Evolutionary conservation across 2,888 invertebrate species (phyloP).

Genomic region (Orgyia antiqua): DNA sequence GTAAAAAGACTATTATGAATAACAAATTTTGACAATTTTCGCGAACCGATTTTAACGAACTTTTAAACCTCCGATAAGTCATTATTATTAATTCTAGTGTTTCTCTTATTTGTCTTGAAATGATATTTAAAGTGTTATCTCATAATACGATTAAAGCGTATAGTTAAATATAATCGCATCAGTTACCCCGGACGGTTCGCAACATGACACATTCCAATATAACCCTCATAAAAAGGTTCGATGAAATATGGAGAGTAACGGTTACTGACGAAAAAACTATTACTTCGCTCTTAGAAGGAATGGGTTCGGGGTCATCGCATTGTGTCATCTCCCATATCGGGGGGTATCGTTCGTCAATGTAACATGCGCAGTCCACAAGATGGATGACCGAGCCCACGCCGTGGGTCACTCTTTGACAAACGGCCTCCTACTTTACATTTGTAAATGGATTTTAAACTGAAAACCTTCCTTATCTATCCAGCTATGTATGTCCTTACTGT

Average conservation of each 20-base stretch:
- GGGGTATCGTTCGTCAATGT: conserved; percentile 56
- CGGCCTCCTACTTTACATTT: conserved; percentile 37
- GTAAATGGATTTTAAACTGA: conserved; percentile 53
- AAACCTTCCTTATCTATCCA: conserved; percentile 20
- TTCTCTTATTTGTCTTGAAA: too few relatives aligned
- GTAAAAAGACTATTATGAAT: too few relatives aligned
- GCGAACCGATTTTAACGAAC: too few relatives aligned
- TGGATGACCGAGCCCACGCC: conserved; percentile 38
- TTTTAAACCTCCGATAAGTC: too few relatives aligned
- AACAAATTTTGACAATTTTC: too few relatives aligned
- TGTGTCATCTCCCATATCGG: conserved; percentile 67
- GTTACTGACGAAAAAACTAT: conserved; percentile 56
- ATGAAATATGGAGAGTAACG: conserved; percentile 60
- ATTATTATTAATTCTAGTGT: too few relatives aligned
- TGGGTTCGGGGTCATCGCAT: conserved; percentile 67
- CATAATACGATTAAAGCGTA: conserved; percentile 56
- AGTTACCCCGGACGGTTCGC: conserved; percentile 41
- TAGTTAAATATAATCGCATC: conserved; percentile 21
- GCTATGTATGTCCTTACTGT: too few relatives aligned
- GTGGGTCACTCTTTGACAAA: conserved; percentile 27
- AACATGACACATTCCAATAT: conserved; percentile 58
- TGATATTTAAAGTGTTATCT: too few relatives aligned
- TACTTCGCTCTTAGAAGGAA: conserved; percentile 51
- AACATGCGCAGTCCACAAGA: conserved; percentile 42
- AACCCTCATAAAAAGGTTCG: conserved; percentile 61